Conservation (phyloP, 1,140 invertebrate genomes). For the Drepana arcuata region DNA sequence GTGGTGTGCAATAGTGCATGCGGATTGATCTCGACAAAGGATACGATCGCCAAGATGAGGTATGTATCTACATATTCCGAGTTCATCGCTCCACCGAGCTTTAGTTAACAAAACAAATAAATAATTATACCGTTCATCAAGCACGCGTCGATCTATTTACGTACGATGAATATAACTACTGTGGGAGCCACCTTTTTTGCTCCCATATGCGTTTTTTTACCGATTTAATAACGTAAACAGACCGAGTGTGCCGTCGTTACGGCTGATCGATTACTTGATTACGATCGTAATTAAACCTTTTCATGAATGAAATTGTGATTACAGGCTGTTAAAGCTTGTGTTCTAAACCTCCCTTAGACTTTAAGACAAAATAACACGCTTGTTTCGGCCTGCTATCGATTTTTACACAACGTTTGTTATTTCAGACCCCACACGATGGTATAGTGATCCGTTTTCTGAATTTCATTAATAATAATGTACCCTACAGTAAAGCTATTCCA, state of each 20-base stretch:
- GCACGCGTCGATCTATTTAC: constrained; percentile 45
- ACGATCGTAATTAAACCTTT: constrained; percentile 31
- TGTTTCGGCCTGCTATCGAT: constrained; percentile 20
- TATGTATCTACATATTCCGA: too few relatives aligned
- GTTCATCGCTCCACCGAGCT: constrained; percentile 55
- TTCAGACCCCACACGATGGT: constrained; percentile 22
- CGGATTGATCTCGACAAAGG: constrained; percentile 66
- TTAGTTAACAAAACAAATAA: constrained; percentile 62
- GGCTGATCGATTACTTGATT: constrained; percentile 51
- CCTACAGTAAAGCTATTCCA: too few relatives aligned
- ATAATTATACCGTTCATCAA: constrained; percentile 36
- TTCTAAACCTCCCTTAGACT: too few relatives aligned
- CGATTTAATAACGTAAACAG: constrained; percentile 51
- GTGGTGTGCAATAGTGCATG: constrained; percentile 65
- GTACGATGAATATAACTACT: constrained; percentile 33
- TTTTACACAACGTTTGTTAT: constrained; percentile 15
- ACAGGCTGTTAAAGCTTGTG: constrained; percentile 10
- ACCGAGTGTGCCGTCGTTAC: constrained; percentile 25
- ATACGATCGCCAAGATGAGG: constrained; percentile 63
- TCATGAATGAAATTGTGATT: constrained; percentile 50
- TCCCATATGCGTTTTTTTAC: constrained; percentile 25
- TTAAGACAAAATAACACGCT: too few relatives aligned
- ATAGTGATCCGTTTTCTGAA: too few relatives aligned
- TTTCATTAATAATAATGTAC: too few relatives aligned
- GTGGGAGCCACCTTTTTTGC: constrained; percentile 30